Conservation (phyloP, 2,888 invertebrate genomes). For the Drosophila fulvimacula region DNA sequence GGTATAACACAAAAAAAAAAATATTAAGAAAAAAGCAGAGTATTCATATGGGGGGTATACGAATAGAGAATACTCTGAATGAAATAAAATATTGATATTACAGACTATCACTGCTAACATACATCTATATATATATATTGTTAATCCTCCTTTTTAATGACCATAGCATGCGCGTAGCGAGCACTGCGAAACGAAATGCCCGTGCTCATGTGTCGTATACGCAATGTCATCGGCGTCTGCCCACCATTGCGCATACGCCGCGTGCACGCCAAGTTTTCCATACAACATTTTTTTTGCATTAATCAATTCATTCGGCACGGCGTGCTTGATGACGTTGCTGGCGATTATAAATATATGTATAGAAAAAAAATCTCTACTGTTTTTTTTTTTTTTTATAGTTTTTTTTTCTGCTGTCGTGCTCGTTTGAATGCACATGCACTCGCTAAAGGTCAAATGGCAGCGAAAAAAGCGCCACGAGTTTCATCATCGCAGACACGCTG, state of each 20-base stretch:
- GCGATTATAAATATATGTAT: conserved; percentile 41
- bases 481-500: conserved; percentile 55
- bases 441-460: conserved; percentile 71
- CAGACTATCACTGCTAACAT: too few species aligned
- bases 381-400: conserved; percentile 23
- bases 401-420: conserved; percentile 25
- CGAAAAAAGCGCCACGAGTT: conserved; percentile 43
- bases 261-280: conserved; percentile 28
- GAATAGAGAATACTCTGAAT: neutral
- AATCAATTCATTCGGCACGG: conserved; percentile 60
- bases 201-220: conserved; percentile 50
- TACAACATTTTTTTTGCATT: conserved; percentile 47
- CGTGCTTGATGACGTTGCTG: conserved; percentile 53
- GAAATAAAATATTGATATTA: neutral
- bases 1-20: conserved; percentile 40
- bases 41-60: neutral
- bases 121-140: too few species aligned
- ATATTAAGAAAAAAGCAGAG: neutral
- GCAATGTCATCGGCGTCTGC: conserved; percentile 43
- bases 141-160: too few species aligned
- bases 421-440: conserved; percentile 63
- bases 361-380: conserved; percentile 28
- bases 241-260: conserved; percentile 63
- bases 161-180: too few species aligned
- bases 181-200: neutral